These are phyloP conservation scores for Accipiter cooperii DNA, from an alignment of 2,113 vertebrate genomes.

Conservation along the genomic window DNA sequence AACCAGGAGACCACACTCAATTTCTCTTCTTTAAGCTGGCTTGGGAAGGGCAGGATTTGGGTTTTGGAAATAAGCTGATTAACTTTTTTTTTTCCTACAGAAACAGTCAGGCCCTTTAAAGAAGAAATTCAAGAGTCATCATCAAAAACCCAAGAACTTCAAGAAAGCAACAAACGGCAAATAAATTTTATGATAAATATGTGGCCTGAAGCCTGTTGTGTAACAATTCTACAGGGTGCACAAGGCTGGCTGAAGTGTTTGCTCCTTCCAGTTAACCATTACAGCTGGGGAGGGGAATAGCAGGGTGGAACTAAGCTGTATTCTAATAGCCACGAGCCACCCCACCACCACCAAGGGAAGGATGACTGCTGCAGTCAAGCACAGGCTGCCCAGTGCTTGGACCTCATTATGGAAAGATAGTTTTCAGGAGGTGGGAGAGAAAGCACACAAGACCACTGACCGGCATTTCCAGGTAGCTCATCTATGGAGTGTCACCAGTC, in stretches of 20 bases:
- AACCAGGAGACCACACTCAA: neutral
- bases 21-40: neutral
- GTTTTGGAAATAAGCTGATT: neutral
- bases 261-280: neutral
- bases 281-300: neutral
- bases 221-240: neutral
- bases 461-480: neutral
- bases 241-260: neutral
- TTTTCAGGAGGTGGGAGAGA: neutral
- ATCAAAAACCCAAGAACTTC: conserved; percentile 35
- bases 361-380: neutral
- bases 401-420: neutral
- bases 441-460: too few species aligned
- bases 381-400: neutral
- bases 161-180: neutral
- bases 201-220: neutral
- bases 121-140: conserved; percentile 60
- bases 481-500: neutral
- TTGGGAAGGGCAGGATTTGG: neutral
- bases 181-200: neutral
- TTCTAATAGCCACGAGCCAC: neutral
- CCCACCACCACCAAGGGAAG: neutral
- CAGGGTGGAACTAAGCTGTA: neutral
- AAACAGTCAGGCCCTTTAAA: conserved; percentile 33
- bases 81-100: conserved; percentile 13